phyloP scores from a whole-genome alignment of 53 echinoderm and acorn worm species.

The Hippasteria phrygiana region DNA sequence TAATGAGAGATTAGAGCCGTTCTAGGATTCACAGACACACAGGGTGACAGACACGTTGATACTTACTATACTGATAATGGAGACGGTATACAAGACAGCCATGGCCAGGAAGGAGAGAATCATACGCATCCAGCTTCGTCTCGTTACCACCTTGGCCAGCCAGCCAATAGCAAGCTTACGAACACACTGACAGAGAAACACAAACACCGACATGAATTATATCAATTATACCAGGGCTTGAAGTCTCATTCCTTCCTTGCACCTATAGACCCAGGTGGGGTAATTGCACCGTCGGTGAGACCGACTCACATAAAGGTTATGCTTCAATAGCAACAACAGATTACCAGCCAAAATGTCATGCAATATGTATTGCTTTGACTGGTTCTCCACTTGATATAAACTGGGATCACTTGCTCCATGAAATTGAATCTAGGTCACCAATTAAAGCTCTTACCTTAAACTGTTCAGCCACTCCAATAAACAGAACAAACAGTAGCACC shows the following conservation, averaged over 20 bases:
- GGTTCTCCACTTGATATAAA: too few relatives aligned
- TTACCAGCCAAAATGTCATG: too few relatives aligned
- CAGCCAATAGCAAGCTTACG: slow-evolving; percentile 76
- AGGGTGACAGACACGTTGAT: background rate
- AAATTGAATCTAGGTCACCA: too few relatives aligned
- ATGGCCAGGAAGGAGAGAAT: slow-evolving; percentile 77
- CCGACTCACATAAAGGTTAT: too few relatives aligned
- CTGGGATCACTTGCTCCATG: too few relatives aligned
- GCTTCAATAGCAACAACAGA: too few relatives aligned
- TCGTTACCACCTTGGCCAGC: slow-evolving; percentile 70
- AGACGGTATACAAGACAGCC: slow-evolving; percentile 70
- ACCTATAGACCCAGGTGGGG: too few relatives aligned
- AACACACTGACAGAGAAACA: slow-evolving; percentile 65
- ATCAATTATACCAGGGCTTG: background rate
- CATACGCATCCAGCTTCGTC: slow-evolving; percentile 81
- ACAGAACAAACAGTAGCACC: slow-evolving; percentile 77
- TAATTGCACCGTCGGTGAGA: too few relatives aligned
- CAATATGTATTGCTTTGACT: too few relatives aligned
- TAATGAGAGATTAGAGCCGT: too few relatives aligned
- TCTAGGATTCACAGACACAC: background rate
- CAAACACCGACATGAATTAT: background rate
- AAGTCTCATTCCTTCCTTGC: too few relatives aligned
- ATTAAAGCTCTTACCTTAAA: slow-evolving; percentile 72
- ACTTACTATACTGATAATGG: slow-evolving; percentile 85
- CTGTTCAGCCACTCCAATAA: slow-evolving; percentile 80